phyloP scores from a whole-genome alignment of 2,888 invertebrate species.

The Lamellibrachia satsuma region DNA sequence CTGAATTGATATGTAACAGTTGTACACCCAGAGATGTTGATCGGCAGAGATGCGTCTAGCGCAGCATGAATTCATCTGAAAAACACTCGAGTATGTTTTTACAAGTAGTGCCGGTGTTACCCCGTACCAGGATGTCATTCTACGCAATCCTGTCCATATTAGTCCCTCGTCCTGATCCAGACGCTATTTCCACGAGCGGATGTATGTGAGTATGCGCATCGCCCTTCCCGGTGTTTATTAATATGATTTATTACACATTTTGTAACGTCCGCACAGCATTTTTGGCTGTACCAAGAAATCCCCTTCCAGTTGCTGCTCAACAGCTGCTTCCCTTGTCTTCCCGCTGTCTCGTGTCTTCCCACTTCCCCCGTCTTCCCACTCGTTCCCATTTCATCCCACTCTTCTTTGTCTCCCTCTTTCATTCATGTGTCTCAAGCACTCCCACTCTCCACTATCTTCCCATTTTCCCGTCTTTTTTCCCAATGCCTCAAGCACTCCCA shows the following conservation, averaged over 20 bases:
- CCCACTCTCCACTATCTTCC: neutral
- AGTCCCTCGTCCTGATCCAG: neutral
- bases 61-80: neutral
- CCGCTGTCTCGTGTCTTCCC: neutral
- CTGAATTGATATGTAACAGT: neutral
- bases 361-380: neutral
- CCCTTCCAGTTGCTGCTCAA: neutral
- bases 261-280: neutral
- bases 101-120: neutral
- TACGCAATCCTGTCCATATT: neutral
- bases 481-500: neutral
- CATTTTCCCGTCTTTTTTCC: neutral
- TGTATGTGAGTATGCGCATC: neutral
- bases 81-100: conserved; percentile 4
- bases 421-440: neutral
- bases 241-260: neutral
- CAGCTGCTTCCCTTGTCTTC: neutral
- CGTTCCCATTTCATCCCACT: neutral
- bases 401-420: too few relatives aligned
- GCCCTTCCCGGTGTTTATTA: neutral
- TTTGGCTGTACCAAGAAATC: neutral
- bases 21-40: neutral
- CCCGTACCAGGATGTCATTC: neutral
- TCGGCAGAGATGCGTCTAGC: neutral
- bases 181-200: neutral